Base-by-base conservation (phyloP, 2,888 invertebrate genomes). In the Diaperis boleti region DNA sequence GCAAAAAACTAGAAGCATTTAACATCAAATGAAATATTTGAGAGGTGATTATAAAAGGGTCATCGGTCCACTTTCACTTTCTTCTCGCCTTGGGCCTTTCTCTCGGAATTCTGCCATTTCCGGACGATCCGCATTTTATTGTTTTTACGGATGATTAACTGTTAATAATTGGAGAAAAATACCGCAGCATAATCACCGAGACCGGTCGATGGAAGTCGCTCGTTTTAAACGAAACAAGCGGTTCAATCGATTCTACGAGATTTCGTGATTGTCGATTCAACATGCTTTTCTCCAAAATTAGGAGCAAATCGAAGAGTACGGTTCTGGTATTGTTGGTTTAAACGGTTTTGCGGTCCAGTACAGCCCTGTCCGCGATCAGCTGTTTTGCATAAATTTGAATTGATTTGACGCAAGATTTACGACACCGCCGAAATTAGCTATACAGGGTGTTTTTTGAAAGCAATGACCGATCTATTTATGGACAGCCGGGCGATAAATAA, bases 91-190 rank as follows among this genome's bases (percentile, higher is more conserved):
- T 29, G 17, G 49, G 33, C 10, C 49, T 33, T 49, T 37, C 52
- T 33, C 49, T 35, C 22, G 52, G 52, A 47, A 47, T 47, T 47
- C 42, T 17, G n/a, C 18, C 20, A 13, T 42, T 42, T 42, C 47
- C 47, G 47, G 47, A 29, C 47, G 47, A 18, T 10, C 31, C 29
- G 29, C 15, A 31, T 26, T 29, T 47, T 31, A 47, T 47, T 47
- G 47, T 47, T 47, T 47, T 29, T 47, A 47, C 47, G 47, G 47
- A 47, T 31, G 47, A 47, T 47, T 47, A 47, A 47, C 26, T 15
- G 31, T 26, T 15, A 13, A 47, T 47, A 47, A 47, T 42, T 20
- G 42, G 42, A 15, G 20, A 42, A 42, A 42, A 42, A 42, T 42
- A 11, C 20, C 18, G 20, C 20, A 20, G 42, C 20, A 15, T 42